A percentile compares a stretch with the other conserved stretches of the same genome.
Evolutionary conservation across 2,888 invertebrate genomes (phyloP).

Genomic region (Stomorhina lunata): DNA sequence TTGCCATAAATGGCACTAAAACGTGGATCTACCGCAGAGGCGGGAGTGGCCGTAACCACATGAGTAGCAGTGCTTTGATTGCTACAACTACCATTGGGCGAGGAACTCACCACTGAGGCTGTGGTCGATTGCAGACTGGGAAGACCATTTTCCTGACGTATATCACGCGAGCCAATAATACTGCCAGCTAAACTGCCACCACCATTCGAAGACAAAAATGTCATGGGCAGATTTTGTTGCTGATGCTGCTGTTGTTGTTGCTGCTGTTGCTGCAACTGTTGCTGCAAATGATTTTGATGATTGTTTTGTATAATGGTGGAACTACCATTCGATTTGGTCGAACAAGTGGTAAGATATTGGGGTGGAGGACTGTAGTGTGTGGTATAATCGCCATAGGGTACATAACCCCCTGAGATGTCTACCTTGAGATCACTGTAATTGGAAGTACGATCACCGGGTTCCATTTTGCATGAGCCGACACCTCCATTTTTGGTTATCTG

Average conservation of each 20-base stretch:
- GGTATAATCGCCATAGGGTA: slow-evolving; percentile 92
- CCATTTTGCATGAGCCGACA: slow-evolving; percentile 80
- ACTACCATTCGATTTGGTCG: slow-evolving; percentile 78
- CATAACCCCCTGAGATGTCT: slow-evolving; percentile 87
- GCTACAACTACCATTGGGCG: slow-evolving; percentile 79
- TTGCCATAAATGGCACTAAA: slow-evolving; percentile 95
- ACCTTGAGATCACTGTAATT: slow-evolving; percentile 95
- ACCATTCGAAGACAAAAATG: slow-evolving; percentile 76
- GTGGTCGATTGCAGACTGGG: slow-evolving; percentile 79
- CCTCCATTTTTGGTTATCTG: slow-evolving; percentile 79
- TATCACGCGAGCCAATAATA: slow-evolving; percentile 78
- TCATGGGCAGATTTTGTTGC: slow-evolving; percentile 76
- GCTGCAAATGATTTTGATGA: slow-evolving; percentile 76
- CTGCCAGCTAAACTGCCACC: slow-evolving; percentile 78
- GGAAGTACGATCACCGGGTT: slow-evolving; percentile 90
- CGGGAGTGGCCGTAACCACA: slow-evolving; percentile 72
- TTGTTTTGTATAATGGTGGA: slow-evolving; percentile 76
- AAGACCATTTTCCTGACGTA: slow-evolving; percentile 79
- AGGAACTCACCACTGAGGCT: slow-evolving; percentile 79
- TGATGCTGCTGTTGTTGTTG: slow-evolving; percentile 73
- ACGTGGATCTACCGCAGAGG: slow-evolving; percentile 86
- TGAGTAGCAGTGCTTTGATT: slow-evolving; percentile 78
- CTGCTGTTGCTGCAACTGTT: slow-evolving; percentile 75
- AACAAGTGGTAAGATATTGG: slow-evolving; percentile 78
- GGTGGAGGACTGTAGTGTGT: slow-evolving; percentile 93